These are phyloP conservation scores for Clarias pachynema DNA, from an alignment of 2,797 vertebrate species.

Conservation along the genomic window DNA sequence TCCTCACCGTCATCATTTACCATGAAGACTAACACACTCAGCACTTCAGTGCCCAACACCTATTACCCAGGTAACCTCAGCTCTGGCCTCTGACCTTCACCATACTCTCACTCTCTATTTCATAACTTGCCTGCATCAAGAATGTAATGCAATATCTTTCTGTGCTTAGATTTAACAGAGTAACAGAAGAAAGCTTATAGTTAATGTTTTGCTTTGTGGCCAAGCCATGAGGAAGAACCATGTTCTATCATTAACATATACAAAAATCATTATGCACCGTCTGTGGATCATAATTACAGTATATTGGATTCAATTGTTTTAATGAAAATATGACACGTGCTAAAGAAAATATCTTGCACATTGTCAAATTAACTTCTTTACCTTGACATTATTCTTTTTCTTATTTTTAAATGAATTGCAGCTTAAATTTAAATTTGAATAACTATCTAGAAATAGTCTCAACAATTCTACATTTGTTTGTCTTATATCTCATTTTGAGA, in stretches of 20 bases:
- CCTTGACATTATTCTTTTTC: neutral
- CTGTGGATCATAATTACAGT: neutral
- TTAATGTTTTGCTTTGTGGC: neutral
- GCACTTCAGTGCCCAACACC: constrained; percentile 85
- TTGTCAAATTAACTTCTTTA: neutral
- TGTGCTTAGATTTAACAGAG: neutral
- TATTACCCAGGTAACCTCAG: constrained; percentile 85
- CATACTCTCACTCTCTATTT: constrained; percentile 22
- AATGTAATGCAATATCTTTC: neutral
- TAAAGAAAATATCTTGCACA: neutral
- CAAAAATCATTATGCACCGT: neutral
- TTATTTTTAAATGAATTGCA: neutral
- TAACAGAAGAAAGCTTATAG: neutral
- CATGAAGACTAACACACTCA: constrained; percentile 88
- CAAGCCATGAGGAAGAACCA: neutral
- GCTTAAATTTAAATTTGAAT: neutral
- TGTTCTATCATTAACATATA: neutral
- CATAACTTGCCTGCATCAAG: neutral
- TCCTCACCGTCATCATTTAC: constrained; percentile 89
- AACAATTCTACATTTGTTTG: neutral
- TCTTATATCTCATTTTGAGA: neutral
- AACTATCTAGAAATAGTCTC: neutral
- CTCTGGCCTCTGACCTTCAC: constrained; percentile 19
- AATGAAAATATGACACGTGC: neutral
- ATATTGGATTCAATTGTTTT: neutral